phyloP scores from a whole-genome alignment of 64 coral and sea anemone species.

The Acropora tenuis region DNA sequence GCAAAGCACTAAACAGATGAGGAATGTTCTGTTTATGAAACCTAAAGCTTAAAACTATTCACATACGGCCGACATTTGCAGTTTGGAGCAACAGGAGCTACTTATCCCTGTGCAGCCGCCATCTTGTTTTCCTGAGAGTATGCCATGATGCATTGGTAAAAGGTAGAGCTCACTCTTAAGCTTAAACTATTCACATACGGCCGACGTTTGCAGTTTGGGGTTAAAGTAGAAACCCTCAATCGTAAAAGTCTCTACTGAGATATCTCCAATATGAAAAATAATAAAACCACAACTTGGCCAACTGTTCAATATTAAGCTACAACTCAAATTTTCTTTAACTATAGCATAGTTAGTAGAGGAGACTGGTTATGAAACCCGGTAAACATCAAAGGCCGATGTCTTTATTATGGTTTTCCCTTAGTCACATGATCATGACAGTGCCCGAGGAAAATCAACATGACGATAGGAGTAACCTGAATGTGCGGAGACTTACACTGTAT shows the following conservation, averaged over 20 bases:
- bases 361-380: constrained; percentile 20
- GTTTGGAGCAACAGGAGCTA: background rate
- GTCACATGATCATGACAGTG: constrained; percentile 16
- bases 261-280: too few relatives aligned
- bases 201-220: background rate
- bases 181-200: constrained; percentile 3
- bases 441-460: constrained; percentile 12
- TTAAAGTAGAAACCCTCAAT: background rate
- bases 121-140: background rate
- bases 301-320: too few relatives aligned
- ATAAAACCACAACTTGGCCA: too few relatives aligned
- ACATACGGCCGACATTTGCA: too few relatives aligned
- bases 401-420: constrained; percentile 23
- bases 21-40: constrained; percentile 26
- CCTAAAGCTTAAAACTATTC: background rate
- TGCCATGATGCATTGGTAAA: background rate
- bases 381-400: constrained; percentile 17
- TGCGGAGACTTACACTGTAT: constrained; percentile 17
- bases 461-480: background rate
- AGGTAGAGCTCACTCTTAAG: constrained; percentile 2
- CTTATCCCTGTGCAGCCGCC: constrained; percentile 1
- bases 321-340: too few relatives aligned
- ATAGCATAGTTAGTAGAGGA: background rate
- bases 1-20: constrained; percentile 9
- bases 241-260: background rate